phyloP scores from a whole-genome alignment of 2,888 invertebrate species.

The Drosophila histrio region DNA sequence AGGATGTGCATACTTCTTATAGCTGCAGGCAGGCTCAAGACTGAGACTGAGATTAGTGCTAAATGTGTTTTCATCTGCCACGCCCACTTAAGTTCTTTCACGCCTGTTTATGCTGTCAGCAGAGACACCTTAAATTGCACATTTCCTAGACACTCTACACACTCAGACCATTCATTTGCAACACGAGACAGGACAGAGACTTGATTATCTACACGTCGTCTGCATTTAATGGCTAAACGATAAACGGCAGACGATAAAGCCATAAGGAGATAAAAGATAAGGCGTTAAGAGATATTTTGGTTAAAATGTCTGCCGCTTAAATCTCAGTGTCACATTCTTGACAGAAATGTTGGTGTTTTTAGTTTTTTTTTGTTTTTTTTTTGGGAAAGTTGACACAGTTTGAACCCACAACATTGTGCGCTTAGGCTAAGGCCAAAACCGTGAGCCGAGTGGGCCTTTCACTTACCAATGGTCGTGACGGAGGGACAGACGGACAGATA shows the following conservation, averaged over 20 bases:
- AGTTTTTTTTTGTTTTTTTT: conserved; percentile 5
- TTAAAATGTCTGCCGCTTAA: conserved; percentile 33
- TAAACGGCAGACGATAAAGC: conserved; percentile 27
- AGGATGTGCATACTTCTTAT: conserved; percentile 49
- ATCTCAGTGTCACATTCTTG: conserved; percentile 54
- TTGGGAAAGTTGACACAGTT: conserved; percentile 77
- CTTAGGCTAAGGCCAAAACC: conserved; percentile 60
- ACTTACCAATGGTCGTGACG: conserved; percentile 50
- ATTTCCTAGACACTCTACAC: conserved; percentile 55
- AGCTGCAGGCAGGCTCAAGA: background rate
- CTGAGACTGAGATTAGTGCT: conserved; percentile 57
- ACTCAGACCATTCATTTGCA: too few species aligned
- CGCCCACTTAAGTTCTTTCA: background rate
- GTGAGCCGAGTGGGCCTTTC: conserved; percentile 69
- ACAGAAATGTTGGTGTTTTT: conserved; percentile 30
- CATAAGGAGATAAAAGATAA: conserved; percentile 11
- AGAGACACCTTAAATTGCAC: conserved; percentile 30
- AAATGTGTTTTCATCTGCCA: conserved; percentile 30
- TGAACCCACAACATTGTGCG: conserved; percentile 46
- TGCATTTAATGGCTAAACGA: conserved; percentile 65
- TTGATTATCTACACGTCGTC: conserved; percentile 65
- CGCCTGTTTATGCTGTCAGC: conserved; percentile 19
- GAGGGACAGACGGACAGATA: conserved; percentile 3
- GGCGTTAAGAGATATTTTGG: conserved; percentile 17
- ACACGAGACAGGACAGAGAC: conserved; percentile 32